Evolutionary conservation across 2,888 invertebrate genomes (phyloP).

Genomic region (Leptopilina syphax): DNA sequence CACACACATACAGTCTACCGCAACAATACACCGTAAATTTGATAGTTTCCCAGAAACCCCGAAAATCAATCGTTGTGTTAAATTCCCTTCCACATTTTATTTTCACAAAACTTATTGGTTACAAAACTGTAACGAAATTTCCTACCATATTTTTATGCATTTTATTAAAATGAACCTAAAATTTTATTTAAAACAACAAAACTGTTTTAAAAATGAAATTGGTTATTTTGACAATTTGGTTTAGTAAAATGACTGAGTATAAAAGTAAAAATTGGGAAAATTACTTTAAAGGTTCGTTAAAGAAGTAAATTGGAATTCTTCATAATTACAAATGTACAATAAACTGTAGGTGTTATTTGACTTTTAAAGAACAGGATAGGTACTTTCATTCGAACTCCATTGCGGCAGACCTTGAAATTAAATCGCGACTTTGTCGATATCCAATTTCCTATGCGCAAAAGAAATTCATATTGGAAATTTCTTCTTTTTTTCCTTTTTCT

Average conservation of each 20-base stretch:
- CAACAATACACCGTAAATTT: constrained; percentile 1
- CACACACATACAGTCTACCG: background rate
- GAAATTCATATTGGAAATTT: background rate
- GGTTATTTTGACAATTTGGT: too few relatives aligned
- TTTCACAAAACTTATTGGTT: too few relatives aligned
- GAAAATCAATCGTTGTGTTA: background rate
- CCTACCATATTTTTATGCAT: too few relatives aligned
- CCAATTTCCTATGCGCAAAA: constrained; percentile 2
- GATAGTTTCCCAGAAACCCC: background rate
- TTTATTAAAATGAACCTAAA: too few relatives aligned
- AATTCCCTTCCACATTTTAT: too few relatives aligned
- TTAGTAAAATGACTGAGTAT: too few relatives aligned
- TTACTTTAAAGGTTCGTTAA: background rate
- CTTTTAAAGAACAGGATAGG: background rate
- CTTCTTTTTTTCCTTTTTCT: too few relatives aligned
- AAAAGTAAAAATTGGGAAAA: background rate
- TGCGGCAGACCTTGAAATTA: constrained; percentile 9
- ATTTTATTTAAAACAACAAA: too few relatives aligned
- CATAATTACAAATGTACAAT: background rate
- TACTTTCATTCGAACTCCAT: constrained; percentile 4
- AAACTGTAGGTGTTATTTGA: background rate
- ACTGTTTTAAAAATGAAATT: too few relatives aligned
- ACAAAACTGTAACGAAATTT: too few relatives aligned
- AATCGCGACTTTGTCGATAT: constrained; percentile 32
- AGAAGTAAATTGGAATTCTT: too few relatives aligned